phyloP scores from a whole-genome alignment of 2,797 vertebrate genomes.

The Morelia viridis region DNA sequence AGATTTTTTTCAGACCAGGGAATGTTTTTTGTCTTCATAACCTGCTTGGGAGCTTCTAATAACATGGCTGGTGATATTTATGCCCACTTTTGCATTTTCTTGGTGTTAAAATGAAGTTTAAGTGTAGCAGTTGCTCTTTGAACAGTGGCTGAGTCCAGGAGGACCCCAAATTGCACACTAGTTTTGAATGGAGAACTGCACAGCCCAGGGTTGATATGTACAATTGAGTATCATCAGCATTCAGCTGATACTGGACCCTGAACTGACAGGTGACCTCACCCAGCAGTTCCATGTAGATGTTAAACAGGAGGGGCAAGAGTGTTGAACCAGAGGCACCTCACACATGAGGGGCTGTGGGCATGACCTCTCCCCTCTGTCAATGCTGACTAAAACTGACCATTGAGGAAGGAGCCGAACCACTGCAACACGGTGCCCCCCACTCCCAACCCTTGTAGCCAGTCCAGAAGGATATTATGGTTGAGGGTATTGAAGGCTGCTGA shows the following conservation, averaged over 20 bases:
- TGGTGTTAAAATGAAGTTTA: neutral
- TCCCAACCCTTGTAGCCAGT: neutral
- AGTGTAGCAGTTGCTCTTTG: neutral
- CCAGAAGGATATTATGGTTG: neutral
- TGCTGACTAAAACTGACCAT: neutral
- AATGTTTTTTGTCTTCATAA: neutral
- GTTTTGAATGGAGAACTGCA: neutral
- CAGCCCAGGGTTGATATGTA: neutral
- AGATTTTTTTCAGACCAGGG: neutral
- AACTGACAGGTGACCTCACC: neutral
- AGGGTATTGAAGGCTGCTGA: neutral
- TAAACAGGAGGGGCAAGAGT: neutral
- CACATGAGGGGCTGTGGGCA: neutral
- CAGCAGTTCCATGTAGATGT: neutral
- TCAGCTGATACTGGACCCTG: neutral
- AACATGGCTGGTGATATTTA: neutral
- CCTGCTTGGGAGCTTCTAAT: neutral
- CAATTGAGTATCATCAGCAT: neutral
- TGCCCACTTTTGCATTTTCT: neutral
- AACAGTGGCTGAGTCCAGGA: neutral
- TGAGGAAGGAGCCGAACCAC: neutral
- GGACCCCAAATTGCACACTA: neutral
- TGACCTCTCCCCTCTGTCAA: neutral
- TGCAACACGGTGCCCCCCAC: neutral
- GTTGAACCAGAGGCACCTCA: neutral